These are phyloP conservation scores for Temnopleurus reevesii DNA, from an alignment of 53 echinoderm and acorn worm species.

Conservation along the genomic window DNA sequence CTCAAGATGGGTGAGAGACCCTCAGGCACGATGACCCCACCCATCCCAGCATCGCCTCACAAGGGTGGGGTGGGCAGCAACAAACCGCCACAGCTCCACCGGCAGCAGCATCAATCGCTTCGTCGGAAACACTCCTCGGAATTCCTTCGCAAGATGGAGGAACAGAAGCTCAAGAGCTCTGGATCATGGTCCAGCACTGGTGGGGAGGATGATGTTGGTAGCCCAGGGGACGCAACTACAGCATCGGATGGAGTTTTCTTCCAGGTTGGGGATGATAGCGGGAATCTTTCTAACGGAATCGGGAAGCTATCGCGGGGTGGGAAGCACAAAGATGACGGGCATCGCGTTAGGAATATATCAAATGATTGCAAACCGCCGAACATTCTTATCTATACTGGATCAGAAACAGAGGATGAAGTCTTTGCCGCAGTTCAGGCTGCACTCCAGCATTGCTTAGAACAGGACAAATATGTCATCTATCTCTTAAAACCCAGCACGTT, in stretches of 20 bases:
- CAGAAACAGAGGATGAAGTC: constrained; percentile 60
- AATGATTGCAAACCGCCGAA: constrained; percentile 79
- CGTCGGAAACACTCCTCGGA: constrained; percentile 84
- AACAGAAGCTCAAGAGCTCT: constrained; percentile 65
- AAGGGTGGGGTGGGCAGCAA: background rate
- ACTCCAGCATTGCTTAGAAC: constrained; percentile 74
- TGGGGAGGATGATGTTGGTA: constrained; percentile 40
- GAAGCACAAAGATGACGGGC: constrained; percentile 13
- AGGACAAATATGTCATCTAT: constrained; percentile 88
- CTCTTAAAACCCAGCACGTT: constrained; percentile 61
- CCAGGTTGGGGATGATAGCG: background rate
- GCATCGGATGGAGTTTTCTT: constrained; percentile 36
- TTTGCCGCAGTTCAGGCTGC: constrained; percentile 46
- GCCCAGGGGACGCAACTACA: background rate
- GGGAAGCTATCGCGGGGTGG: background rate
- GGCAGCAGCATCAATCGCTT: constrained; percentile 42
- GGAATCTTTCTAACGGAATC: constrained; percentile 7
- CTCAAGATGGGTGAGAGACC: constrained; percentile 17
- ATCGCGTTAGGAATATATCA: background rate
- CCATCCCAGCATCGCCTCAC: constrained; percentile 48
- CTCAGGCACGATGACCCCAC: constrained; percentile 43
- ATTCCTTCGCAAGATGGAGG: constrained; percentile 75
- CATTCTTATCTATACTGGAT: constrained; percentile 78
- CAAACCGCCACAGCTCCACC: constrained; percentile 12
- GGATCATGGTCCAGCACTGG: constrained; percentile 55